Evolutionary conservation across 2,888 invertebrate species (phyloP).

Genomic region (Thecophora atra): DNA sequence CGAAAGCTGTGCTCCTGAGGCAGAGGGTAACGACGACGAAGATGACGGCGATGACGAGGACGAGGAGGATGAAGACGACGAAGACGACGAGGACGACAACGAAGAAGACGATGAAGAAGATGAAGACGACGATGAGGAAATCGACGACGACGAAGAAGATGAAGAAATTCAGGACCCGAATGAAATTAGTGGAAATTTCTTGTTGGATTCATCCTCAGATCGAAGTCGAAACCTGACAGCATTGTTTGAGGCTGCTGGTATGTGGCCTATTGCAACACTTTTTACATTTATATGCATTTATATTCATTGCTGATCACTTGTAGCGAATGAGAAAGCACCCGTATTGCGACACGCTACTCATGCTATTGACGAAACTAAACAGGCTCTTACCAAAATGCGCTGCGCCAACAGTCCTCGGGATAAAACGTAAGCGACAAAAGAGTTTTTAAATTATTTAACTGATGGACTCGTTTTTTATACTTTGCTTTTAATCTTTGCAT

Average conservation of each 20-base stretch:
- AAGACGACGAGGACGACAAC: conserved; percentile 56
- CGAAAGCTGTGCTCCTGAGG: conserved; percentile 65
- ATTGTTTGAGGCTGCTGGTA: conserved; percentile 87
- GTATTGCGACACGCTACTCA: conserved; percentile 71
- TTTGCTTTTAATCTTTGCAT: not conserved
- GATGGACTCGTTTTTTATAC: not conserved
- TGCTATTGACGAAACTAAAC: conserved; percentile 96
- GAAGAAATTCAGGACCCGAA: conserved; percentile 60
- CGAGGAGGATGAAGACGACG: conserved; percentile 65
- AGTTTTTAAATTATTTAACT: not conserved
- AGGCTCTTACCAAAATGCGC: conserved; percentile 95
- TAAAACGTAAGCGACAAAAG: conserved; percentile 65
- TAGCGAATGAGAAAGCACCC: conserved; percentile 65
- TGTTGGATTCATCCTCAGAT: conserved; percentile 67
- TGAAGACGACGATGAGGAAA: conserved; percentile 66
- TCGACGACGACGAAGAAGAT: conserved; percentile 65
- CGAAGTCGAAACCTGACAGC: conserved; percentile 78
- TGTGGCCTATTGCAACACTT: conserved; percentile 27
- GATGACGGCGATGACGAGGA: conserved; percentile 66
- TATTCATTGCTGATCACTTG: not conserved
- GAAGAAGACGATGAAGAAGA: conserved; percentile 59
- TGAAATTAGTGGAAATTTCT: conserved; percentile 61
- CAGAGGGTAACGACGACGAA: conserved; percentile 65
- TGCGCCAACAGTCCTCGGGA: conserved; percentile 82
- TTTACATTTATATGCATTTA: not conserved